Conservation (phyloP, 2,888 invertebrate genomes). For the Zaprionus lineosus region DNA sequence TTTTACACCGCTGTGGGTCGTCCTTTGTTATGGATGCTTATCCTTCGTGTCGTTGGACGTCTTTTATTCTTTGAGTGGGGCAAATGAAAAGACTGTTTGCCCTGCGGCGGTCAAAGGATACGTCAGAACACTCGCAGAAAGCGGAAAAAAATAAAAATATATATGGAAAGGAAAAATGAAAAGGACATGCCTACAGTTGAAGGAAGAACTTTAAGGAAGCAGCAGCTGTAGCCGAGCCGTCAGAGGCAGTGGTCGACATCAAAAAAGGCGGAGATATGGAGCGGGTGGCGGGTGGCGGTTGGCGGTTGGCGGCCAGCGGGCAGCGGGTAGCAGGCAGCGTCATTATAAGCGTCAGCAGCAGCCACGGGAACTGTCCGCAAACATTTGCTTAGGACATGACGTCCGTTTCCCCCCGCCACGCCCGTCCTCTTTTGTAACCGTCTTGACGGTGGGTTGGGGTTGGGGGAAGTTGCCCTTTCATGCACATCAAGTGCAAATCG, state of each 20-base stretch:
- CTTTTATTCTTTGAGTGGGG: constrained; percentile 46
- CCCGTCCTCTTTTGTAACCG: not conserved
- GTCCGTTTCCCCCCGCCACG: not conserved
- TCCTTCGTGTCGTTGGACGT: constrained; percentile 55
- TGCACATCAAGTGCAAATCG: constrained; percentile 74
- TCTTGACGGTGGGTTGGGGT: too few relatives aligned
- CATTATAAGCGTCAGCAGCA: constrained; percentile 5
- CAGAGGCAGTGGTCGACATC: too few relatives aligned
- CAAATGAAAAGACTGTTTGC: constrained; percentile 68
- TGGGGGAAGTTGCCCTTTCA: constrained; percentile 31
- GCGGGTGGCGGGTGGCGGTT: too few relatives aligned
- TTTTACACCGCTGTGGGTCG: constrained; percentile 21
- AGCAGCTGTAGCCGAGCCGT: too few relatives aligned
- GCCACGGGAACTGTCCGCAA: constrained; percentile 43
- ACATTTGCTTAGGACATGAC: constrained; percentile 71
- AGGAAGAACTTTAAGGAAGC: constrained; percentile 39
- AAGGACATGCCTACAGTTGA: constrained; percentile 22
- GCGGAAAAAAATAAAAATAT: constrained; percentile 1
- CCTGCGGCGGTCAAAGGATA: constrained; percentile 73
- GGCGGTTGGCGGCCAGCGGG: too few relatives aligned
- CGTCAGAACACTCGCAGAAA: constrained; percentile 14
- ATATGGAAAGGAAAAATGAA: constrained; percentile 9
- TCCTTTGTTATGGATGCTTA: constrained; percentile 58
- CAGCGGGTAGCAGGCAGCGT: too few relatives aligned
- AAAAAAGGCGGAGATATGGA: too few relatives aligned